These are phyloP conservation scores for Pseudomyrmex flavicornis DNA, from an alignment of 1,140 invertebrate species.

Conservation along the genomic window DNA sequence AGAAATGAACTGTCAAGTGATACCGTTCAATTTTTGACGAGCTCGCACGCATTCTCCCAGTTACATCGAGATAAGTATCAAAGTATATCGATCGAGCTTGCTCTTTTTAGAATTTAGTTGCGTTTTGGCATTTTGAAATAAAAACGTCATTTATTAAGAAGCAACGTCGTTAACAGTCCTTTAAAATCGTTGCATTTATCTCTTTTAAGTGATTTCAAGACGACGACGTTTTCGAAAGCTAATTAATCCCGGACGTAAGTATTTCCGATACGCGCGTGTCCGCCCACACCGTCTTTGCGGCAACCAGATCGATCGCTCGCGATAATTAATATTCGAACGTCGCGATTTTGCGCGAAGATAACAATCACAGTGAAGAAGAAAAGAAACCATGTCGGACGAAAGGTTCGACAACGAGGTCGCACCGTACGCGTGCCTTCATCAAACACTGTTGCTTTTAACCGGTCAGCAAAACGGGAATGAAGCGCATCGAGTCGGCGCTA, in stretches of 20 bases:
- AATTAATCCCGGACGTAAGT: slow-evolving; percentile 29
- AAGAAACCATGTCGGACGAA: neutral
- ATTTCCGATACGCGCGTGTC: slow-evolving; percentile 31
- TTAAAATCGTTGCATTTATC: slow-evolving; percentile 8
- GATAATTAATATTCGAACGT: slow-evolving; percentile 70
- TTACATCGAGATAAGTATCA: neutral
- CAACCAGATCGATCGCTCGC: slow-evolving; percentile 69
- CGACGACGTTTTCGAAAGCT: neutral
- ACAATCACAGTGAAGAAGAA: slow-evolving; percentile 38
- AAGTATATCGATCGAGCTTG: too few relatives aligned
- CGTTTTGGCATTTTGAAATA: too few relatives aligned
- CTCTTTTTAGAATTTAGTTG: too few relatives aligned
- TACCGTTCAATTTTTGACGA: slow-evolving; percentile 12
- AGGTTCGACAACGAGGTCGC: neutral
- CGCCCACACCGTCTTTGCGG: slow-evolving; percentile 62
- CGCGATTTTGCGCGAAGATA: slow-evolving; percentile 66
- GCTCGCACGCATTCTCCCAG: neutral
- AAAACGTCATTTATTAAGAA: neutral
- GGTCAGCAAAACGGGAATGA: slow-evolving; percentile 47
- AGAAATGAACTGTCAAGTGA: slow-evolving; percentile 48
- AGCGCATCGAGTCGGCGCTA: slow-evolving; percentile 55
- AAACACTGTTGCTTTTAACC: slow-evolving; percentile 68
- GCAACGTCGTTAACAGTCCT: neutral
- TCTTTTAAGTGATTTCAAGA: neutral
- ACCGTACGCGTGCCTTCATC: slow-evolving; percentile 55